Percentiles rank a stretch among this genome's conserved stretches.
Evolutionary conservation across 2,888 invertebrate species (phyloP).

Genomic region (Eurytoma californica): DNA sequence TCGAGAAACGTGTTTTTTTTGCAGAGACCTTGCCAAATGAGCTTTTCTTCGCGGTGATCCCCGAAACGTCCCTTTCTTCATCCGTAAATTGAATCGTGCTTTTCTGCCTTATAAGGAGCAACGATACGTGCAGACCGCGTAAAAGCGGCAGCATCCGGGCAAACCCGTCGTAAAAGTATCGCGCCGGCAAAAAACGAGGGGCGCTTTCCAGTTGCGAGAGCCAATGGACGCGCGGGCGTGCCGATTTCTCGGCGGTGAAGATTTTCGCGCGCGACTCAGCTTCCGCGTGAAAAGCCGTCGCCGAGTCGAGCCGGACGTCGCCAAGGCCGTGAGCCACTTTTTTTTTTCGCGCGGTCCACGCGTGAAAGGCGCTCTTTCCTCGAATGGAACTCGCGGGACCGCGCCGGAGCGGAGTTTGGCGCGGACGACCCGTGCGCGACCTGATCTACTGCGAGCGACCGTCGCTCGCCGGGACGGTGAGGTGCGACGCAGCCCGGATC

Average conservation of each 20-base stretch:
- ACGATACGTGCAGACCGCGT: too few species aligned
- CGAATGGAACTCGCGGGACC: slow-evolving; percentile 35
- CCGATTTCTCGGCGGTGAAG: slow-evolving; percentile 25
- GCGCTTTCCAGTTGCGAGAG: slow-evolving; percentile 30
- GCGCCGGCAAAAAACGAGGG: neutral
- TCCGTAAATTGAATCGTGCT: too few species aligned
- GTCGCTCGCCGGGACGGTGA: too few species aligned
- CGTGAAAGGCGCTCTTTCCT: slow-evolving; percentile 29
- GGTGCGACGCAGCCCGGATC: neutral
- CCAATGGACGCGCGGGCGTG: neutral
- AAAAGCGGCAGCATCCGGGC: too few species aligned
- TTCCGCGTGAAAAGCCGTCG: slow-evolving; percentile 38
- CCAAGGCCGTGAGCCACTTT: slow-evolving; percentile 47
- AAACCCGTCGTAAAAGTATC: neutral
- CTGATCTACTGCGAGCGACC: slow-evolving; percentile 39
- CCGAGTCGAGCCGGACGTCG: too few species aligned
- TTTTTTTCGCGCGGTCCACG: neutral
- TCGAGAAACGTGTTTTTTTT: too few species aligned
- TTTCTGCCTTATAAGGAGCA: too few species aligned
- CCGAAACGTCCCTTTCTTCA: too few species aligned
- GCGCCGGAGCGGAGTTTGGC: neutral
- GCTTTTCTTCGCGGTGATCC: too few species aligned
- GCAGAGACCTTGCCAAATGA: too few species aligned
- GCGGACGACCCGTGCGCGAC: slow-evolving; percentile 23
- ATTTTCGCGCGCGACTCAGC: slow-evolving; percentile 1